Percentiles rank a stretch among this genome's conserved stretches.
Evolutionary conservation across 2,113 vertebrate genomes (phyloP).

Genomic region (Crotalus horridus): DNA sequence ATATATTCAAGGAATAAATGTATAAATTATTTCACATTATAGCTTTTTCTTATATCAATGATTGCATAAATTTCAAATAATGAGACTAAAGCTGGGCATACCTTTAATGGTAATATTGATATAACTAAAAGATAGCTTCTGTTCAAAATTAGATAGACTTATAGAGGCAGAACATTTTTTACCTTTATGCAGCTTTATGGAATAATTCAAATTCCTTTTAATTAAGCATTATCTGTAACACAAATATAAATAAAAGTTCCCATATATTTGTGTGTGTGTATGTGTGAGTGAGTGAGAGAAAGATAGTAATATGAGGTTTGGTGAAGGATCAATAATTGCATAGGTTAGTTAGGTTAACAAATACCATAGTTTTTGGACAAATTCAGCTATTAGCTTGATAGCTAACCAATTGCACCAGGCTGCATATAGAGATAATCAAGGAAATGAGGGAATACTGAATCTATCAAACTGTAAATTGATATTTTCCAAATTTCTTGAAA

Average conservation of each 20-base stretch:
- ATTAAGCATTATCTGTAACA: background rate
- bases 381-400: background rate
- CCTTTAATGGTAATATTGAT: background rate
- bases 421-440: background rate
- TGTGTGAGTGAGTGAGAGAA: background rate
- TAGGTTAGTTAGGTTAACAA: background rate
- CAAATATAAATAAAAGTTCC: background rate
- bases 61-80: background rate
- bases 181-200: background rate
- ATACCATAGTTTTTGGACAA: background rate
- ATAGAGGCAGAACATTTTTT: background rate
- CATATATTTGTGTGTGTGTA: background rate
- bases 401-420: background rate
- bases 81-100: background rate
- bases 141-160: background rate
- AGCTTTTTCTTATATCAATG: background rate
- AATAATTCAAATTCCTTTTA: background rate
- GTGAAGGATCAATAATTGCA: background rate
- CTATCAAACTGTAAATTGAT: background rate
- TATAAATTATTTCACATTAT: background rate
- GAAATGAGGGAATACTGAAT: background rate
- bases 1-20: background rate
- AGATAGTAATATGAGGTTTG: background rate
- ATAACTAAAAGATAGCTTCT: background rate
- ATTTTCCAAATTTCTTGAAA: background rate